Evolutionary conservation across 2,797 vertebrate species (phyloP).

Genomic region (Acomys russatus): DNA sequence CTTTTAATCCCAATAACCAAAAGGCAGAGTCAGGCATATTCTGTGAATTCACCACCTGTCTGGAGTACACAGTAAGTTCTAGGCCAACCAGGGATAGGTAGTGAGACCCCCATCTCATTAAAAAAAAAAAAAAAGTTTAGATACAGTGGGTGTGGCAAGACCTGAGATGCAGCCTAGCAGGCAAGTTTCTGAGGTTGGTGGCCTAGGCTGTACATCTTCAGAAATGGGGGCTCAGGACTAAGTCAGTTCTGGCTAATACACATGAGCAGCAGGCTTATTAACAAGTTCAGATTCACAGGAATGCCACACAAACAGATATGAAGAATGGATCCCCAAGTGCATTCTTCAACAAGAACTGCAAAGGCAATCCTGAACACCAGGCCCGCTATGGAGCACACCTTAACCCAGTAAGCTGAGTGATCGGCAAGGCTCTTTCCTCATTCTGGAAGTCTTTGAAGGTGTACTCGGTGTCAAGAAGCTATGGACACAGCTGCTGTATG

Average conservation of each 20-base stretch:
- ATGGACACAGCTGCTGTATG: neutral
- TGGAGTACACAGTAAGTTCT: neutral
- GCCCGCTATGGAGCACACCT: neutral
- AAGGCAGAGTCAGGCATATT: neutral
- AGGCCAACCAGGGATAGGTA: neutral
- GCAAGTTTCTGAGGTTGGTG: neutral
- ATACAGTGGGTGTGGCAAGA: neutral
- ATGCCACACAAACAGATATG: neutral
- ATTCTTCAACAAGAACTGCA: conserved; percentile 21
- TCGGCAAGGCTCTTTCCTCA: neutral
- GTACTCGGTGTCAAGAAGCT: neutral
- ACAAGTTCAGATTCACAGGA: neutral
- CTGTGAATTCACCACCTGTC: neutral
- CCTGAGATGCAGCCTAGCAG: neutral
- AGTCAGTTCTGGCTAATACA: neutral
- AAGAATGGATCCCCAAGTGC: neutral
- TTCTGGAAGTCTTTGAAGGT: conserved; percentile 25
- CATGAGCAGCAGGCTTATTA: neutral
- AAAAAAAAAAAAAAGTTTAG: neutral
- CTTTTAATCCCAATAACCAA: neutral
- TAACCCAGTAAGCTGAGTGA: neutral
- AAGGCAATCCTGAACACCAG: neutral
- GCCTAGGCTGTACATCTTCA: neutral
- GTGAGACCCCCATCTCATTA: neutral
- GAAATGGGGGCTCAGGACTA: neutral